phyloP scores from a whole-genome alignment of 2,888 invertebrate genomes.

The Monopis laevigella region DNA sequence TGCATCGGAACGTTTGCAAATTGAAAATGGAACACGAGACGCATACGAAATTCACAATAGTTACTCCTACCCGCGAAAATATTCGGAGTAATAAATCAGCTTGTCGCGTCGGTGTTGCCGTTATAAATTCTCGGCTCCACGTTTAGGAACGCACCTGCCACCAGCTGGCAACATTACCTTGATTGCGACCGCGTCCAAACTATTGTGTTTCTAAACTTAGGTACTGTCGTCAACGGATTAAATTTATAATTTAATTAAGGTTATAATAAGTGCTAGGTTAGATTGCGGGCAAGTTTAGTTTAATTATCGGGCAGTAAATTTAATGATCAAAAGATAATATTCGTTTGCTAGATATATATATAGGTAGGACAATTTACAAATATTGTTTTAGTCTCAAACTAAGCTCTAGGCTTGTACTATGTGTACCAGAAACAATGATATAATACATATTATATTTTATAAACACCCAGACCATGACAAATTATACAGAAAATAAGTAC shows the following conservation, averaged over 20 bases:
- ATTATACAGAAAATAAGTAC: too few relatives aligned
- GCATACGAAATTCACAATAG: neutral
- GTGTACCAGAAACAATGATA: too few relatives aligned
- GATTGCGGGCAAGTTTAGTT: too few relatives aligned
- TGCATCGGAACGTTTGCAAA: neutral
- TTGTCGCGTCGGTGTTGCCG: constrained; percentile 59
- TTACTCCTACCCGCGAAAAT: constrained; percentile 2
- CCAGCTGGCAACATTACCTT: constrained; percentile 48
- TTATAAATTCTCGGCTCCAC: constrained; percentile 53
- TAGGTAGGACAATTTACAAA: too few relatives aligned
- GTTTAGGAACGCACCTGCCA: constrained; percentile 46
- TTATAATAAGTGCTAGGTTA: too few relatives aligned
- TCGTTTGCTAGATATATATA: too few relatives aligned
- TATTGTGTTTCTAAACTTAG: constrained; percentile 6
- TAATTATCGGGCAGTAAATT: too few relatives aligned
- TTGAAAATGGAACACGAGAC: neutral
- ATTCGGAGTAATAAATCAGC: constrained; percentile 39
- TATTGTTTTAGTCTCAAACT: too few relatives aligned
- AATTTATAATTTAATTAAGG: neutral
- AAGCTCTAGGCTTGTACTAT: too few relatives aligned
- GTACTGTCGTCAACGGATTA: neutral
- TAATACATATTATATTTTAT: too few relatives aligned
- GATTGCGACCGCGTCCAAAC: constrained; percentile 41
- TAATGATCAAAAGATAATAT: too few relatives aligned
- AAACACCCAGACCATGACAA: too few relatives aligned